phyloP scores from a whole-genome alignment of 2,113 vertebrate species.

The Acrocephalus kingi region DNA sequence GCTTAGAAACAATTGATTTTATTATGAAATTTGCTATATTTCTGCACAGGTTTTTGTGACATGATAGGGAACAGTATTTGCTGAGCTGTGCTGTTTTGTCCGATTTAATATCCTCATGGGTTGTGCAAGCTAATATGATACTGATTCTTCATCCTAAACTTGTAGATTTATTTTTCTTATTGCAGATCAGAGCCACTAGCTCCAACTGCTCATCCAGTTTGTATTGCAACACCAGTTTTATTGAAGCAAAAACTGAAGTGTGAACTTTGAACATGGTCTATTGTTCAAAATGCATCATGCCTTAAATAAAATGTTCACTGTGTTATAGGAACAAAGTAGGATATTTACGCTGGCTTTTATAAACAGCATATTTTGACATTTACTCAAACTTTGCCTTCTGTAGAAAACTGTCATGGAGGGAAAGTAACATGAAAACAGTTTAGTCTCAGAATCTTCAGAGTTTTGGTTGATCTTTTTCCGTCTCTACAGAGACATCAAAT shows the following conservation, averaged over 20 bases:
- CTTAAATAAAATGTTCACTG: background rate
- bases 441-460: background rate
- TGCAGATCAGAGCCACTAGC: background rate
- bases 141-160: background rate
- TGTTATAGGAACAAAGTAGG: background rate
- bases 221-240: background rate
- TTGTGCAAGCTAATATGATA: background rate
- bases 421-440: background rate
- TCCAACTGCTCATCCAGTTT: background rate
- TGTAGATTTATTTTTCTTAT: background rate
- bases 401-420: background rate
- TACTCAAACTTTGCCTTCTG: background rate
- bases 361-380: background rate
- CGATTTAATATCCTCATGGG: background rate
- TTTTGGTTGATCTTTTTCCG: background rate
- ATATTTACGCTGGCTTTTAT: background rate
- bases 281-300: background rate
- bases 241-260: background rate
- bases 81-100: background rate
- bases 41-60: background rate
- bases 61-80: background rate
- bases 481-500: background rate
- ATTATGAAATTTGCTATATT: background rate
- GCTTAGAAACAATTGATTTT: background rate
- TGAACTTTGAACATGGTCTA: background rate